A percentile compares a stretch with the other conserved stretches of the same genome.
Conservation (phyloP, 2,797 vertebrate species). For the Dermochelys coriacea region DNA sequence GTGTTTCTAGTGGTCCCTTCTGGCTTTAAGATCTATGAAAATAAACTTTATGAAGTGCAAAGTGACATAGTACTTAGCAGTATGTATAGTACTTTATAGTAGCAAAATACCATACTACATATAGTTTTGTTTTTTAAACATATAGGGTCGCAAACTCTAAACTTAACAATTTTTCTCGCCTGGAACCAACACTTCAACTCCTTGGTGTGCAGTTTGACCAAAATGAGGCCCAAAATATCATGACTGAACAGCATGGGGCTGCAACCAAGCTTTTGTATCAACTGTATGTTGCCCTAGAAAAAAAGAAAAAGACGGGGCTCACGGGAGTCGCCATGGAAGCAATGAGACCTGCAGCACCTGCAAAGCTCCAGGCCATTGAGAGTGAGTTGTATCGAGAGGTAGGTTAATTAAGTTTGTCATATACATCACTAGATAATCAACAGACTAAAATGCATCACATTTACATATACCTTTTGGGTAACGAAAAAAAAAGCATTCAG, state of each 20-base stretch:
- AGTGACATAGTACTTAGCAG: not conserved
- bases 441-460: not conserved
- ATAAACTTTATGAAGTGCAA: not conserved
- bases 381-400: constrained; percentile 86
- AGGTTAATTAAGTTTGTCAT: constrained; percentile 28
- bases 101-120: not conserved
- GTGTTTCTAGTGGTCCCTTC: not conserved
- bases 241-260: constrained; percentile 88
- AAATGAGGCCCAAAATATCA: constrained; percentile 86
- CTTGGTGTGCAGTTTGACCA: constrained; percentile 89
- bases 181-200: constrained; percentile 89
- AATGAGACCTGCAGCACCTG: constrained; percentile 79
- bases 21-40: not conserved
- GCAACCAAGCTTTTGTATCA: constrained; percentile 91
- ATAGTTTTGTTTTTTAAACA: not conserved
- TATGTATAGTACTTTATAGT: not conserved
- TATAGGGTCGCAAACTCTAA: constrained; percentile 83
- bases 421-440: not conserved
- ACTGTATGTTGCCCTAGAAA: constrained; percentile 89
- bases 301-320: constrained; percentile 85
- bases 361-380: constrained; percentile 80
- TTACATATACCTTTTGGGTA: not conserved
- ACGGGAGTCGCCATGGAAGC: constrained; percentile 82
- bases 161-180: constrained; percentile 91
- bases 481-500: not conserved